Evolutionary conservation across 2,113 vertebrate species (phyloP).

Genomic region (Orycteropus afer): DNA sequence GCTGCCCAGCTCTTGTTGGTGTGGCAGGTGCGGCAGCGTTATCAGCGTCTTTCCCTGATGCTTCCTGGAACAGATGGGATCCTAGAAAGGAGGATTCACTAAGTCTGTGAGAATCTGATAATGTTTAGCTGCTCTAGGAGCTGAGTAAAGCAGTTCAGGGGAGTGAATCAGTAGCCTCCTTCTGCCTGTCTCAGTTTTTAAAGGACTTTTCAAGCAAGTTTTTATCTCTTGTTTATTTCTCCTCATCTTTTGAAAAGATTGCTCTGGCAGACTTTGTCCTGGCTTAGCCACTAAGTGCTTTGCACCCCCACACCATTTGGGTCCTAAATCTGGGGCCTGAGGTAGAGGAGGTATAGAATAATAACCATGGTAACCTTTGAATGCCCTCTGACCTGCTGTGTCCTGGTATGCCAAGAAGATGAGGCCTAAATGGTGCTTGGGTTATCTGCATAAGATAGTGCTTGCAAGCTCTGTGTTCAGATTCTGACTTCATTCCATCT

Average conservation of each 20-base stretch:
- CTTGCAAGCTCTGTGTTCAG: neutral
- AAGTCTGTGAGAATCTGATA: constrained; percentile 15
- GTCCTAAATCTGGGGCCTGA: neutral
- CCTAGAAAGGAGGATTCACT: constrained; percentile 20
- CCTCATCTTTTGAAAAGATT: neutral
- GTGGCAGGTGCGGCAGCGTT: neutral
- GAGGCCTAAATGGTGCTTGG: no score
- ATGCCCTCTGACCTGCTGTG: neutral
- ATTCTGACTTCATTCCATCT: neutral
- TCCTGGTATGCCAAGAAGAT: rapidly evolving
- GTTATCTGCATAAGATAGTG: no score
- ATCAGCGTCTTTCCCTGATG: neutral
- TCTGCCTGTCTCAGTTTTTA: constrained; percentile 9
- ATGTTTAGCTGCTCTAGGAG: neutral
- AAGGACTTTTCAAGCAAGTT: neutral
- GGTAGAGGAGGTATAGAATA: neutral
- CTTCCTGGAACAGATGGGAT: constrained; percentile 59
- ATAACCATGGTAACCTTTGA: neutral
- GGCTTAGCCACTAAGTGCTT: neutral
- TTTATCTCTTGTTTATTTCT: neutral
- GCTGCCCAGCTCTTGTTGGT: neutral
- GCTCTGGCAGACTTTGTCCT: neutral
- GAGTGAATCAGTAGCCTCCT: neutral
- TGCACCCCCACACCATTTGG: neutral
- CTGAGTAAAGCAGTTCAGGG: neutral